These are phyloP conservation scores for Psylliodes chrysocephalus DNA, from an alignment of 2,888 invertebrate genomes.

Conservation along the genomic window DNA sequence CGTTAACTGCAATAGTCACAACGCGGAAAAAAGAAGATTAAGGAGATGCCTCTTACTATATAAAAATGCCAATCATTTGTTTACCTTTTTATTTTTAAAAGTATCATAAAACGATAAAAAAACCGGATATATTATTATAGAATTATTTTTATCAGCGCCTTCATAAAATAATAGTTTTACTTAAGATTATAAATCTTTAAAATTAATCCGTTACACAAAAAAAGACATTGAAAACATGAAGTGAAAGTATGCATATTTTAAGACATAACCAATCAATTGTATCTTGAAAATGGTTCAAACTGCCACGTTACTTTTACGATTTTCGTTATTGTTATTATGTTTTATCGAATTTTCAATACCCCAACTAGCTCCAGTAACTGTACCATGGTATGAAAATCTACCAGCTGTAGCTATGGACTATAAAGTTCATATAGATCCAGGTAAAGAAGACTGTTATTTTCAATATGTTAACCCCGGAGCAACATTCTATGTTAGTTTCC, in stretches of 20 bases:
- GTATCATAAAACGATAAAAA: background rate
- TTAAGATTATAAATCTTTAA: too few relatives aligned
- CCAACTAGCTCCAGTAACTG: conserved; percentile 62
- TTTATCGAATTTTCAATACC: conserved; percentile 16
- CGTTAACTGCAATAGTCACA: too few relatives aligned
- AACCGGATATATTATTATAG: background rate
- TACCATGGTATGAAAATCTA: conserved; percentile 86
- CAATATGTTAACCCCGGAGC: conserved; percentile 93
- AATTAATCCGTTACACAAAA: too few relatives aligned
- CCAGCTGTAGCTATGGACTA: conserved; percentile 97
- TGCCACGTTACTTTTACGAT: conserved; percentile 51
- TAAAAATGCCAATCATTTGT: too few relatives aligned
- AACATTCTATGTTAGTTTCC: conserved; percentile 93
- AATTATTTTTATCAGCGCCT: background rate
- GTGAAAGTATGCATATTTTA: conserved; percentile 28
- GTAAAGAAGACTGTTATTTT: conserved; percentile 94
- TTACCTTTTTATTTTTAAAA: too few relatives aligned
- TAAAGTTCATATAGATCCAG: conserved; percentile 94
- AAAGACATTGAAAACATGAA: conserved; percentile 15
- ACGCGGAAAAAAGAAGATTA: too few relatives aligned
- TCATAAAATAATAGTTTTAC: too few relatives aligned
- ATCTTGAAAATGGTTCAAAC: conserved; percentile 43
- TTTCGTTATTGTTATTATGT: conserved; percentile 40
- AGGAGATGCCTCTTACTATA: too few relatives aligned
- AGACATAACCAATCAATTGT: conserved; percentile 12